Base-by-base conservation (phyloP, 2,113 vertebrate species). In the Daubentonia madagascariensis region DNA sequence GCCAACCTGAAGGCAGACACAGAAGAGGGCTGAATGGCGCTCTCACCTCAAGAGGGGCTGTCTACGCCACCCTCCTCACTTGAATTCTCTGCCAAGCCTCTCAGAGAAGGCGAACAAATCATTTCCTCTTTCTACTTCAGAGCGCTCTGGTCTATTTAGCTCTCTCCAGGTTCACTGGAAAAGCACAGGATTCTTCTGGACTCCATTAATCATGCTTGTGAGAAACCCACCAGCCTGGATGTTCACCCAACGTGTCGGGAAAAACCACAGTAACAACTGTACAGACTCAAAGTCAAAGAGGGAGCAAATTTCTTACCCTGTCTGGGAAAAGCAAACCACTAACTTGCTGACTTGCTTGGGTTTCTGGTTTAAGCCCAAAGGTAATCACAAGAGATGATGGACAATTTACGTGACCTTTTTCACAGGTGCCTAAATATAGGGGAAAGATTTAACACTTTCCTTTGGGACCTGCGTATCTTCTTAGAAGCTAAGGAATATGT, bases 101-200 rank as follows among this genome's bases (percentile, higher is more conserved):
- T 84, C 32, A 22, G 32, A n/a, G 61, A 80, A 75, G 20, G 50
- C 1, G 4, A 13, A 67, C 65, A 50, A 45, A 78, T 84, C 52
- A 83, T 30, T 63, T 89, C 52, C 78, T 85, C 57, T 63, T 32
- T 70, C 23, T 54, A 28, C 32, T 72, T 85, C 1, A 35, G 40
- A 91, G 35, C 22, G 8, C 40, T 67, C 72, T 43, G 75, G 20
- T 79, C 94, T 75, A 85, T 84, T 83, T 57, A 57, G 70, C 18
- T 59, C 54, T 79, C 43, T 40, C 32, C 61, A 48, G 48, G 20
- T 57, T 86, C 25, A 43, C 0, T 32, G 63, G 59, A 54, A 93
- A 90, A 90, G 57, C 83, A 90, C 57, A 65, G 4, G 61, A 50
- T 80, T 97, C 89, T 86, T 96, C 28, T 65, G 25, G 85, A 86